phyloP scores from a whole-genome alignment of 2,797 vertebrate species.

The Taenioides sp. region DNA sequence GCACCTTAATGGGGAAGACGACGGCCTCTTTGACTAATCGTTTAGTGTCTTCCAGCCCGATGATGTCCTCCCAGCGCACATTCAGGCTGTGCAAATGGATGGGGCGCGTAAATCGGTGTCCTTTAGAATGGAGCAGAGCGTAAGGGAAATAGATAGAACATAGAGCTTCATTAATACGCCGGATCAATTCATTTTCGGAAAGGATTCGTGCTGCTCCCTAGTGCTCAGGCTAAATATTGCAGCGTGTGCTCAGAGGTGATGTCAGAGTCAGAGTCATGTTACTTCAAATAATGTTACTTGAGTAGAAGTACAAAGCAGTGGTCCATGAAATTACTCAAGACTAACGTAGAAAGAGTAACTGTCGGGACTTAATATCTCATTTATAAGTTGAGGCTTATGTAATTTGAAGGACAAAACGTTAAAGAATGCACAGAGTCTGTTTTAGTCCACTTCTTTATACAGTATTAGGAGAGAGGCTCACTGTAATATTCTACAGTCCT shows the following conservation, averaged over 20 bases:
- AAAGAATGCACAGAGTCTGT: no score
- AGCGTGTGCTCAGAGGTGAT: background rate
- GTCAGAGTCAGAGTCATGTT: no score
- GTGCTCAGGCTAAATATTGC: slow-evolving; percentile 37
- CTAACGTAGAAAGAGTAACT: no score
- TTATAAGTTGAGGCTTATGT: no score
- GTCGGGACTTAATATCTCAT: no score
- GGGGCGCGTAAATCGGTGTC: slow-evolving; percentile 47
- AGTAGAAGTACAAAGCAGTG: no score
- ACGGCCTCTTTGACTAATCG: slow-evolving; percentile 97
- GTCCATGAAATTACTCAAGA: no score
- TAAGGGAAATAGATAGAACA: slow-evolving; percentile 45
- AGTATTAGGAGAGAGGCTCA: no score
- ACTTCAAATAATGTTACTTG: no score
- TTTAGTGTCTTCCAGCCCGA: slow-evolving; percentile 92
- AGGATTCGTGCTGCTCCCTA: slow-evolving; percentile 52
- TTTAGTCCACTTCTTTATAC: no score
- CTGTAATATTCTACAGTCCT: no score
- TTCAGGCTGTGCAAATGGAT: slow-evolving; percentile 89
- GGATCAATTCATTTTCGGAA: slow-evolving; percentile 35
- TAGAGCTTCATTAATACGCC: slow-evolving; percentile 54
- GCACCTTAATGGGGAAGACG: slow-evolving; percentile 85
- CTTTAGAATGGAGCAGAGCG: slow-evolving; percentile 49
- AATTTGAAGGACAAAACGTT: no score
- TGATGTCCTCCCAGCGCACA: slow-evolving; percentile 92